phyloP scores from a whole-genome alignment of 2,797 vertebrate species.

The Aldrovandia affinis region DNA sequence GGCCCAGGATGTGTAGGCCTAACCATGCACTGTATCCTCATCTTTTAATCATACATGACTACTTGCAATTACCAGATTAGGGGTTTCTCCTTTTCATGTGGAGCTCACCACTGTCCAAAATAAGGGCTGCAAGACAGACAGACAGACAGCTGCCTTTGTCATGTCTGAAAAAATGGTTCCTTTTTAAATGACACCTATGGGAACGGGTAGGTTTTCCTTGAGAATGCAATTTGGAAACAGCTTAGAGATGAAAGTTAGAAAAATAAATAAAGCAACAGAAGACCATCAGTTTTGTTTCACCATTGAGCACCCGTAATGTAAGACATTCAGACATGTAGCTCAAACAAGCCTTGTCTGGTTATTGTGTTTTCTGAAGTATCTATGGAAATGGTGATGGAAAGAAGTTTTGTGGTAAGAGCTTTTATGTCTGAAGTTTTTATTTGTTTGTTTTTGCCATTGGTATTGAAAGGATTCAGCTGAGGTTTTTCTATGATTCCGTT shows the following conservation, averaged over 20 bases:
- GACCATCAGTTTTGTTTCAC: slow-evolving; percentile 67
- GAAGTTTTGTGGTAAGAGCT: slow-evolving; percentile 22
- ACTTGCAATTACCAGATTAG: slow-evolving; percentile 33
- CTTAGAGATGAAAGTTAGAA: slow-evolving; percentile 76
- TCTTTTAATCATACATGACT: slow-evolving; percentile 35
- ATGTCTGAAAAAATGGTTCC: slow-evolving; percentile 70
- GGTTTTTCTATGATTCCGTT: slow-evolving; percentile 35
- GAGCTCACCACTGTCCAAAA: slow-evolving; percentile 25
- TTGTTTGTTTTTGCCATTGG: slow-evolving; percentile 40
- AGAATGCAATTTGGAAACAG: slow-evolving; percentile 72
- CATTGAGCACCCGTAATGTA: slow-evolving; percentile 69
- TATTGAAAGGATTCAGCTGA: slow-evolving; percentile 39
- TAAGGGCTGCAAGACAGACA: not conserved
- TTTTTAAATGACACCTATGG: slow-evolving; percentile 76
- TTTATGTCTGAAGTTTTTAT: slow-evolving; percentile 28
- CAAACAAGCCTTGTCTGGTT: slow-evolving; percentile 23
- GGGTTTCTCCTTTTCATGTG: slow-evolving; percentile 36
- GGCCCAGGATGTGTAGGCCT: slow-evolving; percentile 30
- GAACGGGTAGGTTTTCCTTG: slow-evolving; percentile 67
- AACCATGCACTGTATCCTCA: slow-evolving; percentile 15
- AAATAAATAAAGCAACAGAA: slow-evolving; percentile 75
- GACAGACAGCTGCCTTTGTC: slow-evolving; percentile 72
- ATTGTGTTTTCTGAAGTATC: slow-evolving; percentile 25
- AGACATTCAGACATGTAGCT: slow-evolving; percentile 52
- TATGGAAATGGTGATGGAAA: slow-evolving; percentile 25